Base-by-base conservation (phyloP, 2,888 invertebrate species). In the Ennomos erosarius region DNA sequence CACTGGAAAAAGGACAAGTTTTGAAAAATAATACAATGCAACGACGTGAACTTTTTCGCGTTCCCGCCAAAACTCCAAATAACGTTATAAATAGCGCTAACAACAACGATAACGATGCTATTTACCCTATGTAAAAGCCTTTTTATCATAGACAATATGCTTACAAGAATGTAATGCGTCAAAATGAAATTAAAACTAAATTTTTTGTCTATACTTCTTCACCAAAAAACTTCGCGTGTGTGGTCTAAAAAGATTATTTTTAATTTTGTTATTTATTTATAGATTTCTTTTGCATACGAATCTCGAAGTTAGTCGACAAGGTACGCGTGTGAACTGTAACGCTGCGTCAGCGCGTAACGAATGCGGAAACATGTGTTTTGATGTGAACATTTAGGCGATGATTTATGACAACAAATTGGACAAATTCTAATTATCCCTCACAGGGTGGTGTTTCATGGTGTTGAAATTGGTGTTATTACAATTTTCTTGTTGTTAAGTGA, bases 311-410 rank as follows among this genome's bases (percentile, higher is more conserved):
- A 84, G 84, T 84, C 69, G 68, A 70, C 64, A 76, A 80, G 73
- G 76, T 78, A 78, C 76, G 79, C 76, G 78, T 73, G 78, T 74
- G 71, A 79, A 77, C 75, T 65, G 71, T 71, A 76, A 79, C 72
- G 81, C 76, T 79, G 65, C 69, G 71, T 77, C 73, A 71, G 78
- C 73, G 81, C 75, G 75, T 74, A 74, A 75, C 74, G 74, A 81
- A 80, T 78, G 76, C 82, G 78, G 80, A 88, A 91, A 88, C 90
- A 90, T 91, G 90, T 91, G 90, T 91, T 90, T 84, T 82, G 90
- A 90, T 88, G 90, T 90, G 85, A 85, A 90, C 80, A 89, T 90
- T 74, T 72, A 76, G 79, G 78, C 68, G 75, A 77, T 83, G 85
- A 81, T 87, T 78, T 76, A 86, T 84, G 84, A 88, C 89, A 88